A percentile compares a stretch with the other conserved stretches of the same genome.
Conservation (phyloP, 2,888 invertebrate species). For the Aradus depressus region DNA sequence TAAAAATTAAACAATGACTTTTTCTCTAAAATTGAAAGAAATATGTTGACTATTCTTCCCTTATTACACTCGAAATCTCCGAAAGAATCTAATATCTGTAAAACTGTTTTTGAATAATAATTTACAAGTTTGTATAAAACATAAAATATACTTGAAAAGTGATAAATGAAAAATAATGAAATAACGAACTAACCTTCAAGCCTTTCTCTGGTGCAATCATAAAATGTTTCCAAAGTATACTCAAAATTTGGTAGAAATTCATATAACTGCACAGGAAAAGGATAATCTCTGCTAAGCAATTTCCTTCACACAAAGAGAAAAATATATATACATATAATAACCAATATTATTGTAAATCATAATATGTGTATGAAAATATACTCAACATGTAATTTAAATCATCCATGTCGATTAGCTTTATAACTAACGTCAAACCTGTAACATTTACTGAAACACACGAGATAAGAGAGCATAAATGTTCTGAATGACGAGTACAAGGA, state of each 20-base stretch:
- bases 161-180: too few relatives aligned
- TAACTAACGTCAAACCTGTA: background rate
- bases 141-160: too few relatives aligned
- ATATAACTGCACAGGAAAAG: constrained; percentile 1
- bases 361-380: constrained; percentile 4
- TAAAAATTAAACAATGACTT: too few relatives aligned
- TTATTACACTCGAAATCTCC: too few relatives aligned
- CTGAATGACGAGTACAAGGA: too few relatives aligned
- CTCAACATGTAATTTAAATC: too few relatives aligned
- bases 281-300: background rate
- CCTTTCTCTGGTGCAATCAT: constrained; percentile 2
- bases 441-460: background rate
- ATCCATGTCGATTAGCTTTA: constrained; percentile 5
- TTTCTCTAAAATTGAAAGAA: too few relatives aligned
- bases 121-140: too few relatives aligned
- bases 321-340: background rate
- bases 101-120: too few relatives aligned
- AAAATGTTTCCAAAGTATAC: constrained; percentile 1
- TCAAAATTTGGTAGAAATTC: background rate
- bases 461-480: too few relatives aligned
- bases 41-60: too few relatives aligned
- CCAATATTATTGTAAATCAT: background rate
- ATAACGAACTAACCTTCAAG: constrained; percentile 10
- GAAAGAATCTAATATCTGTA: too few relatives aligned
- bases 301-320: background rate